These are phyloP conservation scores for Trissoscelio sp. DNA, from an alignment of 2,888 invertebrate species.

Conservation along the genomic window DNA sequence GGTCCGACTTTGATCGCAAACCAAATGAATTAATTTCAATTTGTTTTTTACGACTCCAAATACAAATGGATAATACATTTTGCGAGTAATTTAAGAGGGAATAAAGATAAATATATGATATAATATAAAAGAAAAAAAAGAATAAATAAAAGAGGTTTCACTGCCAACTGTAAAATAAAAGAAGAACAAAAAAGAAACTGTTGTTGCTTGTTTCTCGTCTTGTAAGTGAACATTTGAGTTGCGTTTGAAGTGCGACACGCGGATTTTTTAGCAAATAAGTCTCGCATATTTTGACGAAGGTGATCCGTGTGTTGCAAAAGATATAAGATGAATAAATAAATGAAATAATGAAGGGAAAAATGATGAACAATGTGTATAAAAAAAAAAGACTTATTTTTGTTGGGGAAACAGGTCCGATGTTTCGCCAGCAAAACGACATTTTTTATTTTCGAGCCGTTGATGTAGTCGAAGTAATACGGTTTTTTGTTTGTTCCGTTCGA, in stretches of 20 bases:
- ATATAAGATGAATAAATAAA: slow-evolving; percentile 28
- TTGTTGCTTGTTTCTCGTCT: slow-evolving; percentile 57
- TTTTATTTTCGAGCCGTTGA: slow-evolving; percentile 46
- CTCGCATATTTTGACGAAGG: slow-evolving; percentile 48
- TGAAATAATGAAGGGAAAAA: slow-evolving; percentile 15
- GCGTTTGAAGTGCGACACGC: slow-evolving; percentile 43
- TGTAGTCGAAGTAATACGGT: slow-evolving; percentile 52
- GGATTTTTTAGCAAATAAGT: slow-evolving; percentile 49
- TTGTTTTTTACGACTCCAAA: slow-evolving; percentile 27
- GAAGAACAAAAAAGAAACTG: slow-evolving; percentile 22
- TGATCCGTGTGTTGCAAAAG: slow-evolving; percentile 37
- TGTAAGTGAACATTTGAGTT: slow-evolving; percentile 53
- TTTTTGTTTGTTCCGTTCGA: slow-evolving; percentile 34
- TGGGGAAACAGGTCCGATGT: slow-evolving; percentile 43
- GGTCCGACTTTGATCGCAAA: not conserved
- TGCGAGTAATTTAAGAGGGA: slow-evolving; percentile 30
- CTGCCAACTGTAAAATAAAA: slow-evolving; percentile 68
- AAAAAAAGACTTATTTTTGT: slow-evolving; percentile 56
- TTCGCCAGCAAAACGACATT: slow-evolving; percentile 52
- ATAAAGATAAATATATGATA: slow-evolving; percentile 37
- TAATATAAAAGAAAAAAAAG: slow-evolving; percentile 3
- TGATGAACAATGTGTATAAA: slow-evolving; percentile 53
- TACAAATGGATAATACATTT: slow-evolving; percentile 16
- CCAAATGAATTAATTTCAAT: slow-evolving; percentile 28
- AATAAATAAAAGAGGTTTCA: slow-evolving; percentile 58